phyloP scores from a whole-genome alignment of 2,113 vertebrate species.

The Tichodroma muraria region DNA sequence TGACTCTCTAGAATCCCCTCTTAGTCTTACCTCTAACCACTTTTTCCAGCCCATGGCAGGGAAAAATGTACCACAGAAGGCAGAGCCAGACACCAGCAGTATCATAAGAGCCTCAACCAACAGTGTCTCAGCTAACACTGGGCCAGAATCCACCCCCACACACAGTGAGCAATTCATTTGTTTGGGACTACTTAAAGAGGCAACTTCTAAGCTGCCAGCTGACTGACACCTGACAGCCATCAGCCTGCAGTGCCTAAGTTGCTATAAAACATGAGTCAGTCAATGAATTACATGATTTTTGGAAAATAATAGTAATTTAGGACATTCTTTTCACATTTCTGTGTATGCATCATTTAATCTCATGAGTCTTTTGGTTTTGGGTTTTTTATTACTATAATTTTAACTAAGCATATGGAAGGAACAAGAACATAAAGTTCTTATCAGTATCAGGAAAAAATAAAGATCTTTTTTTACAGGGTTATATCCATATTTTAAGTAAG shows the following conservation, averaged over 20 bases:
- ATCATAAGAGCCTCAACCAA: constrained; percentile 22
- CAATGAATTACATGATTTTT: constrained; percentile 20
- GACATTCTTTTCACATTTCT: constrained; percentile 26
- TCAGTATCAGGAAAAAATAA: not conserved
- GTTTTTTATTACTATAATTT: not conserved
- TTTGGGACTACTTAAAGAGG: not conserved
- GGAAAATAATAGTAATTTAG: constrained; percentile 34
- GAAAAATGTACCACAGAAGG: constrained; percentile 58
- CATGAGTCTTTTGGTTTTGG: not conserved
- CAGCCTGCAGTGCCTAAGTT: not conserved
- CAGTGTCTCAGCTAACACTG: constrained; percentile 37
- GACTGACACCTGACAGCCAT: constrained; percentile 43
- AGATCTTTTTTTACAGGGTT: not conserved
- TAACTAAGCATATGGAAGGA: not conserved
- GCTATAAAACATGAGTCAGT: constrained; percentile 45
- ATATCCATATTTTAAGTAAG: not conserved
- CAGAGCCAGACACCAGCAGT: constrained; percentile 58
- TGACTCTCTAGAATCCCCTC: constrained; percentile 52
- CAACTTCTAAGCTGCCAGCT: not conserved
- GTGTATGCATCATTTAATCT: constrained; percentile 2
- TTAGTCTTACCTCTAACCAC: constrained; percentile 63
- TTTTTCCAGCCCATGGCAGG: constrained; percentile 57
- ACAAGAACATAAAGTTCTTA: not conserved
- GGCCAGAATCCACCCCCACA: constrained; percentile 34
- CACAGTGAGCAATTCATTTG: constrained; percentile 53